Percentiles rank a stretch among this genome's conserved stretches.
phyloP scores from a whole-genome alignment of 2,888 invertebrate genomes.

The Phytoseiulus persimilis region DNA sequence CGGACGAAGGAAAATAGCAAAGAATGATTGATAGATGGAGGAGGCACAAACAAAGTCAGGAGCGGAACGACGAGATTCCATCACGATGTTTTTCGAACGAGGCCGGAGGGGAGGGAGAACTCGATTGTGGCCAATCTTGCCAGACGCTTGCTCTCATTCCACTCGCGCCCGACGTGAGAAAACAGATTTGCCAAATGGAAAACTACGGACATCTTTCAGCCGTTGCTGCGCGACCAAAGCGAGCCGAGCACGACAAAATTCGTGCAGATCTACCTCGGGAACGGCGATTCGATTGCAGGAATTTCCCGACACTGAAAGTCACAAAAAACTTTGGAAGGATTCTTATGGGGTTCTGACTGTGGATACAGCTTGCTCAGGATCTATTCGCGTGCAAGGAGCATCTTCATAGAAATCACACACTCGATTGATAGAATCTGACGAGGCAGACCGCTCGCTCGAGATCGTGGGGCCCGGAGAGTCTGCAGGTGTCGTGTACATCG shows the following conservation, averaged over 20 bases:
- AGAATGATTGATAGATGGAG: not conserved
- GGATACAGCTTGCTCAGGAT: no score
- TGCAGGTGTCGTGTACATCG: no score
- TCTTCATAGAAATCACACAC: no score
- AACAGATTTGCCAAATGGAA: not conserved
- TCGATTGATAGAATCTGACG: no score
- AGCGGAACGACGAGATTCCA: not conserved
- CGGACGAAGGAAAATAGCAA: not conserved
- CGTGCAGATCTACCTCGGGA: no score
- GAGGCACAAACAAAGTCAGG: not conserved
- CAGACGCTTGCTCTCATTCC: not conserved
- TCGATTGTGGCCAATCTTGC: not conserved
- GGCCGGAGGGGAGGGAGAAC: not conserved
- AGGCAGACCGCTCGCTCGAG: no score
- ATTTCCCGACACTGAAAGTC: no score
- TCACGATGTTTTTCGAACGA: not conserved
- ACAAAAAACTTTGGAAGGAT: no score
- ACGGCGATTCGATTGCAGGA: no score
- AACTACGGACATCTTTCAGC: not conserved
- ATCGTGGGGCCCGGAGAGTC: no score
- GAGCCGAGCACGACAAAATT: not conserved
- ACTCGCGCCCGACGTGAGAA: not conserved
- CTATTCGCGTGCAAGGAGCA: no score
- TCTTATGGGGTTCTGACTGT: no score
- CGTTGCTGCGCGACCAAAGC: not conserved